Evolutionary conservation across 2,113 vertebrate genomes (phyloP), one percentile per base, ranked within the genome.

Genomic region (Oenanthe melanoleuca): DNA sequence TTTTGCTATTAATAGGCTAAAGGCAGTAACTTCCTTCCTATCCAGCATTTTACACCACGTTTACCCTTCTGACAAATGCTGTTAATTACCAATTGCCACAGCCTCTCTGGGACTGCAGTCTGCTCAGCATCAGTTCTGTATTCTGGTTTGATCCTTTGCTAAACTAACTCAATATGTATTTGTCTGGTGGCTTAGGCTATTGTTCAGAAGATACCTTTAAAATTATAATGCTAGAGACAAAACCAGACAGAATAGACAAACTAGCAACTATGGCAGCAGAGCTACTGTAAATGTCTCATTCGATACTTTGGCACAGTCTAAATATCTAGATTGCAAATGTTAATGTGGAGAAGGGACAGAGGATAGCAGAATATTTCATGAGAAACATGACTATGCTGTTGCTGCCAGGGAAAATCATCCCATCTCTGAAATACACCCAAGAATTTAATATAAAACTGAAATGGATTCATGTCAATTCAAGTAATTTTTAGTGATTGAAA

Each of bases 241-340:
- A 92, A 92, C 26, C 47, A 73, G 16, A 67, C 0, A 0, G 40
- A 42, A 42, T 42, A 42, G 40, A 42, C 40, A 42, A 42, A 42
- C 40, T 11, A 33, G 64, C n/a, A 55, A 44, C 47, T 20, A n/a
- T 8, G 16, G 64, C 53, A 85, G 24, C 17, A 24, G 61, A 6
- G 34, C 11, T 59, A 24, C 24, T 0, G 2, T 25, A 52, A 80
- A 93, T 2, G 21, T 31, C 56, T 67, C 25, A 12, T 47, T 85
- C 0, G 0, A 22, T 71, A 37, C 6, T 53, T 66, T 2, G 1
- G 23, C 21, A 11, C 2, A 9, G 37, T 70, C 31, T 52, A 50
- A 93, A 57, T 87, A 52, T 34, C n/a, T 22, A 50, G 25, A 56
- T 22, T 69, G 28, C 8, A 40, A 70, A 64, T 29, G 8, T 20